These are phyloP conservation scores for Eupithecia subfuscata DNA, from an alignment of 2,888 invertebrate species.

Conservation along the genomic window DNA sequence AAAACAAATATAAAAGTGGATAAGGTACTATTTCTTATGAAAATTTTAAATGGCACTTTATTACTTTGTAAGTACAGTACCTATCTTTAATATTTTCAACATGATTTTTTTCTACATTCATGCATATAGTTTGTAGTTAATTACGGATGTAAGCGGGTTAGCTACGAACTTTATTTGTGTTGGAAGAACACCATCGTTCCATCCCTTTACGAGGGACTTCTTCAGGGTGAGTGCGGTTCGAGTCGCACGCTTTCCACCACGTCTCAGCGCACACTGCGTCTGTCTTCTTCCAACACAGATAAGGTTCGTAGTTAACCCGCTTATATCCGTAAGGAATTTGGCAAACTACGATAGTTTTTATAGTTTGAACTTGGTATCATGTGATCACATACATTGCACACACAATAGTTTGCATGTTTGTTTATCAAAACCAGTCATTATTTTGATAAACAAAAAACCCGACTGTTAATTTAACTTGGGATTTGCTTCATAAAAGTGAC, in stretches of 20 bases:
- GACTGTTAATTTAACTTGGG: background rate
- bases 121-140: background rate
- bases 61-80: background rate
- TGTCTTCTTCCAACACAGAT: too few species aligned
- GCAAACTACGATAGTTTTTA: background rate
- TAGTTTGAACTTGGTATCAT: background rate
- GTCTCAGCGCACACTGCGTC: too few species aligned
- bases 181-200: too few species aligned
- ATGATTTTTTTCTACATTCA: background rate
- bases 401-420: background rate
- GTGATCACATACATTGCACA: background rate
- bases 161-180: too few species aligned
- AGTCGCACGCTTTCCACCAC: too few species aligned
- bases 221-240: too few species aligned
- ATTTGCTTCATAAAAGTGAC: background rate
- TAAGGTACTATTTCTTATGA: background rate
- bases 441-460: background rate
- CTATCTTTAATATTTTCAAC: background rate
- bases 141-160: too few species aligned
- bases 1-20: background rate
- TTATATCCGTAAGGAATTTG: too few species aligned
- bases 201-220: too few species aligned
- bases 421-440: background rate
- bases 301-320: too few species aligned
- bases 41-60: constrained; percentile 2